Percentiles rank a stretch among this genome's conserved stretches.
Evolutionary conservation across 1,140 invertebrate genomes (phyloP).

Genomic region (Cotesia vestalis): DNA sequence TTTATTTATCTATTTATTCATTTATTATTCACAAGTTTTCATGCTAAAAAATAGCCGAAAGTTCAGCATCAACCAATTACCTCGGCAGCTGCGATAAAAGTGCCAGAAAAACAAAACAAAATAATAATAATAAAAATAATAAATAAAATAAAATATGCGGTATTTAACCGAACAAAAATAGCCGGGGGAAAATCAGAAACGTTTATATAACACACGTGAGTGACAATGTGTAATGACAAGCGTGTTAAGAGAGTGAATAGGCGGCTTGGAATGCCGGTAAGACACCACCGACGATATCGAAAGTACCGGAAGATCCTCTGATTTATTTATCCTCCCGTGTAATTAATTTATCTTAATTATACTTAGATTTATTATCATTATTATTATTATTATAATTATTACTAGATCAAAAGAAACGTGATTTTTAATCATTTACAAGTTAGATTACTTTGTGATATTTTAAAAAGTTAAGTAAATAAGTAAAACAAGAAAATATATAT

Average conservation of each 20-base stretch:
- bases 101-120: too few relatives aligned
- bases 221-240: slow-evolving; percentile 23
- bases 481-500: not conserved
- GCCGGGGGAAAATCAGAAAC: not conserved
- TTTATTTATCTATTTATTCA: too few relatives aligned
- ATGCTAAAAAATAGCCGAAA: too few relatives aligned
- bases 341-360: too few relatives aligned
- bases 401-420: not conserved
- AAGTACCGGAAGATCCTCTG: slow-evolving; percentile 33
- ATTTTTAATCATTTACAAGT: too few relatives aligned
- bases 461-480: not conserved
- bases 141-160: not conserved
- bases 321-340: slow-evolving; percentile 10
- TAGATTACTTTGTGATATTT: slow-evolving; percentile 6
- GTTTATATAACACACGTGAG: not conserved
- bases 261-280: slow-evolving; percentile 25
- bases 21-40: too few relatives aligned
- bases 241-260: slow-evolving; percentile 22
- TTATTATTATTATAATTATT: not conserved
- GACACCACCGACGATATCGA: slow-evolving; percentile 28
- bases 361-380: not conserved
- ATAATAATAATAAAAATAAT: too few relatives aligned
- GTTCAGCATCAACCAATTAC: too few relatives aligned
- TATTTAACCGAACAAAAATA: not conserved
- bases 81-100: too few relatives aligned